Evolutionary conservation across 2,113 vertebrate genomes (phyloP), one percentile per base, ranked within the genome.

Genomic region (human (Homo sapiens)): DNA sequence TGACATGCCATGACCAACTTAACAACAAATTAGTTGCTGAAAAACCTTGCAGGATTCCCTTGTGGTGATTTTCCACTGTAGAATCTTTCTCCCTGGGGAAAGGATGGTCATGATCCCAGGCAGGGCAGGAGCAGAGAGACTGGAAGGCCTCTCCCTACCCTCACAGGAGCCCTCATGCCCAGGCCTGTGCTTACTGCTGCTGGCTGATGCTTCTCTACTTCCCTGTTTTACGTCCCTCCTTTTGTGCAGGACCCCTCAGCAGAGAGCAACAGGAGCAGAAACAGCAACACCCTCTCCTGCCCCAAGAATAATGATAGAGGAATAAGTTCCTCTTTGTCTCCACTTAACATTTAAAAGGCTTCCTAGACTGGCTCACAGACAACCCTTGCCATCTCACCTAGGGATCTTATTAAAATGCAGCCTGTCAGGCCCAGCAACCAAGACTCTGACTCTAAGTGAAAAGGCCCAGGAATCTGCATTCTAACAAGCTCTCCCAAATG

Each of bases 321-420:
- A 25, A 32, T 40, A 35, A 57, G 32, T 5, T 23, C 68, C 52
- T 66, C 20, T 40, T 1, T 9, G n/a, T n/a, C 38, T 18, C 27
- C 25, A 8, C 3, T 32, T n/a, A 14, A 45, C 25, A 25, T 45
- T 18, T 22, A 6, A 43, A 73, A 30, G 59, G 76, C 55, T 80
- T 7, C 40, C 8, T 11, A n/a, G n/a, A 45, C 4, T 2, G 9
- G n/a, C 40, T 66, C 1, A 1, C 2, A 12, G 75, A 25, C 7
- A 17, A 6, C 2, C 30, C 25, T 35, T 14, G 25, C 80, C 45
- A 20, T 48, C 2, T 1, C 18, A 3, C 8, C 48, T 6, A 48
- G 18, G 40, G 61, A 75, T 8, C 35, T 66, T 7, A 7, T 68
- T 38, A 50, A 70, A 75, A 9, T 2, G 40, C 20, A 40, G 4